These are phyloP conservation scores for Anthopleura xanthogrammica DNA, from an alignment of 92 coral and sea anemone genomes.

Conservation along the genomic window DNA sequence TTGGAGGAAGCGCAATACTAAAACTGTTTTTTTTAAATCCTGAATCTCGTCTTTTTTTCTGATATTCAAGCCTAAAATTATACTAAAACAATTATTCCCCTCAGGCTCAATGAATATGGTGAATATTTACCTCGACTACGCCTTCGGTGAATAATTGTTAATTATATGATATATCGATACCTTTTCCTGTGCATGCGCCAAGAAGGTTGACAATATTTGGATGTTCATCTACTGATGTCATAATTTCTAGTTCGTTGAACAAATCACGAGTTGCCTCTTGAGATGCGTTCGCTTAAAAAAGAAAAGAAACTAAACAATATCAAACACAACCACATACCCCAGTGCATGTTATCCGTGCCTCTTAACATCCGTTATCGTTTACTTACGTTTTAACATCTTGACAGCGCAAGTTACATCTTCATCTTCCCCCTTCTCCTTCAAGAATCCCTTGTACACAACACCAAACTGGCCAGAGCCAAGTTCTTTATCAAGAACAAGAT, in stretches of 20 bases:
- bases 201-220: conserved; percentile 28
- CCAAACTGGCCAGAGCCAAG: conserved; percentile 42
- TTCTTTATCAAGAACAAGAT: conserved; percentile 14
- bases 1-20: no score
- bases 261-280: conserved; percentile 14
- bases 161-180: conserved; percentile 1
- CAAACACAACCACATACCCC: background rate
- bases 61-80: no score
- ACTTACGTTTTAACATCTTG: conserved; percentile 41
- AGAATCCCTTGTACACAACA: conserved; percentile 17
- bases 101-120: no score
- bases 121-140: no score
- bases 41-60: no score
- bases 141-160: no score
- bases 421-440: background rate
- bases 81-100: no score
- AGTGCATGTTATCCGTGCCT: background rate
- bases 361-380: background rate
- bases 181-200: conserved; percentile 28
- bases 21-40: no score
- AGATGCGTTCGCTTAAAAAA: conserved; percentile 9
- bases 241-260: conserved; percentile 30
- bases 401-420: conserved; percentile 22
- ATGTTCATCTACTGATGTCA: conserved; percentile 20
- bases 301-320: background rate